Evolutionary conservation across 92 coral and sea anemone genomes (phyloP).

Genomic region (Umimayanthus kanabou): DNA sequence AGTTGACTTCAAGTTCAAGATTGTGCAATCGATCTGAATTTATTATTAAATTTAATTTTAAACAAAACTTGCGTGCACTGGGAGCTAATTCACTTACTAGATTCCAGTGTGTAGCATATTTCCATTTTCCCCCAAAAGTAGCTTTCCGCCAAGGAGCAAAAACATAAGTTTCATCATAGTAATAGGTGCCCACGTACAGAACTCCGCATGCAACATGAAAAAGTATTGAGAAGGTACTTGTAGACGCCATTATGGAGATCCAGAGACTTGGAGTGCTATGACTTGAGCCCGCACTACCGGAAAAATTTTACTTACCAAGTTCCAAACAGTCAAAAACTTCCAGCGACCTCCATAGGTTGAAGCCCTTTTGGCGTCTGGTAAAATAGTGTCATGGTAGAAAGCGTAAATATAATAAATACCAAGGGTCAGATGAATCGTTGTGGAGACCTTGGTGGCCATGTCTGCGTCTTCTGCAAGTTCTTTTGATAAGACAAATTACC

Average conservation of each 20-base stretch:
- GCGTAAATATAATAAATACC: not conserved
- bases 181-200: conserved; percentile 6
- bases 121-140: conserved; percentile 31
- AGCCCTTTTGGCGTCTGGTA: conserved; percentile 12
- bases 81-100: not conserved
- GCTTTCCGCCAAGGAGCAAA: conserved; percentile 22
- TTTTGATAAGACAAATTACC: not conserved
- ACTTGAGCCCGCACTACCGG: conserved; percentile 18
- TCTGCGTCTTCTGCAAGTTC: not conserved
- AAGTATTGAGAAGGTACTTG: not conserved
- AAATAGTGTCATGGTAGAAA: conserved; percentile 20
- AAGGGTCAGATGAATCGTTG: not conserved
- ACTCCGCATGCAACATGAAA: conserved; percentile 21
- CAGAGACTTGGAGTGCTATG: not conserved
- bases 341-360: conserved; percentile 50
- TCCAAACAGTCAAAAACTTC: conserved; percentile 64
- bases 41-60: too few species aligned
- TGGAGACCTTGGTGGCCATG: not conserved
- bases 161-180: conserved; percentile 25
- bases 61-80: too few species aligned
- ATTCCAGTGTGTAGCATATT: conserved; percentile 33
- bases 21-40: not conserved
- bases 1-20: not conserved
- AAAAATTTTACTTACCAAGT: conserved; percentile 53
- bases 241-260: conserved; percentile 3